Base-by-base conservation (phyloP, 2,113 vertebrate species). In the Dipodomys ordii region DNA sequence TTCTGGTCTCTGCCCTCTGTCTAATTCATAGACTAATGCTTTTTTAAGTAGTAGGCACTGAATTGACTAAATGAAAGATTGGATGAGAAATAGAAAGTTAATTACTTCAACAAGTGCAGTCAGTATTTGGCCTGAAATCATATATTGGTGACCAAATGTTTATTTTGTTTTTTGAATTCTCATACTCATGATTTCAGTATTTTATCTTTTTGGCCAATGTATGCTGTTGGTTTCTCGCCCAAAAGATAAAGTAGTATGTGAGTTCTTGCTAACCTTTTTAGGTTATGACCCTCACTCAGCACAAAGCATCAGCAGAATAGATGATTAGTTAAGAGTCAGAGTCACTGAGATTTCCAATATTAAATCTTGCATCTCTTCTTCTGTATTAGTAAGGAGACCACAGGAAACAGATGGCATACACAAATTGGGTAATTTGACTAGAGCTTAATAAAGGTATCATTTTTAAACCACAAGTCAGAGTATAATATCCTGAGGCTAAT, bases 401-500 rank as follows among this genome's bases (percentile, higher is more conserved):
- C 68, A 94, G 84, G 60, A 95, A 94, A 94, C 87, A 95, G 90
- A 95, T 95, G 94, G 57, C 44, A 60, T 30, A 46, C 2, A 39
- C 73, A 89, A 82, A 87, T 82, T 87, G 68, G 49, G 27, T 95
- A 64, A 96, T 83, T 83, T 80, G 53, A 87, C 77, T 92, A 67
- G 73, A 91, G 74, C 72, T 96, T 76, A 95, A 95, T 88, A 95
- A 95, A 94, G 19, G 72, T 83, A 73, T 92, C 82, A 32, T 88
- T 95, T 95, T 71, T 71, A 92, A 85, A 60, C 10, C 39, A 83
- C 39, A 67, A 73, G 68, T 39, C 20, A 20, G 22, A 87, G 28
- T 77, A 28, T 19, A 77, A 64, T 57, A 57, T 69, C 80, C 30
- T 82, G 60, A 90, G 83, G 85, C 60, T 69, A 46, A 20, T 8